Evolutionary conservation across 2,113 vertebrate species (phyloP), one percentile per base, ranked within the genome.

Genomic region (Apteryx mantelli): DNA sequence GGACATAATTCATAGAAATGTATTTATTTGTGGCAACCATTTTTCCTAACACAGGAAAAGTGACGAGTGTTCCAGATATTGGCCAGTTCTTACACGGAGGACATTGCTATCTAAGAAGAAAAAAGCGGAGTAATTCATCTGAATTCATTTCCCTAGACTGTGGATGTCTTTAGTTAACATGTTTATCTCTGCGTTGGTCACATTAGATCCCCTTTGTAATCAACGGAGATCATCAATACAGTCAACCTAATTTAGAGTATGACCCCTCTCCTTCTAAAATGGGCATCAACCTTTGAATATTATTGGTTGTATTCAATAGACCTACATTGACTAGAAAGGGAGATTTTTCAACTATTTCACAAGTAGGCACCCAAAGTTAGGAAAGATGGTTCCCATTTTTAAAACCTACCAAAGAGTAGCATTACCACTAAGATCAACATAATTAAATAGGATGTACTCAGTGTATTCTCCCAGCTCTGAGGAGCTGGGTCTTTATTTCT

Each of bases 361-460:
- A 1, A 73, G 14, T 9, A 85, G 74, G 85, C 53, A 80, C 20
- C 4, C 56, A 85, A 76, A 73, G 65, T 68, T 87, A 75, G 85
- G 53, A 63, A 94, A 89, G 50, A 50, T 36, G 28, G 17, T 58
- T 94, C 53, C 46, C 19, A 22, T 85, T 94, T 89, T 61, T 79
- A 79, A 79, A 87, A 64, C 19, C 30, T 84, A 19, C 12, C n/a
- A 38, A 42, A 24, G 40, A 79, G 5, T 13, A 84, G 82, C 34
- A 4, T 64, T 92, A 71, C 36, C 7, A 40, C 13, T 80, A 73
- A 86, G 60, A 71, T 78, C 77, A 82, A 36, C 34, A 24, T 53
- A 77, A 77, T 28, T 86, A 86, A 86, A 58, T 2, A 25, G 12
- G 3, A 75, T 36, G 5, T 58, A 66, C 60, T 78, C 38, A 7